Evolutionary conservation across 2,797 vertebrate species (phyloP), one percentile per base, ranked within the genome.

Genomic region (Propithecus deckenii): DNA sequence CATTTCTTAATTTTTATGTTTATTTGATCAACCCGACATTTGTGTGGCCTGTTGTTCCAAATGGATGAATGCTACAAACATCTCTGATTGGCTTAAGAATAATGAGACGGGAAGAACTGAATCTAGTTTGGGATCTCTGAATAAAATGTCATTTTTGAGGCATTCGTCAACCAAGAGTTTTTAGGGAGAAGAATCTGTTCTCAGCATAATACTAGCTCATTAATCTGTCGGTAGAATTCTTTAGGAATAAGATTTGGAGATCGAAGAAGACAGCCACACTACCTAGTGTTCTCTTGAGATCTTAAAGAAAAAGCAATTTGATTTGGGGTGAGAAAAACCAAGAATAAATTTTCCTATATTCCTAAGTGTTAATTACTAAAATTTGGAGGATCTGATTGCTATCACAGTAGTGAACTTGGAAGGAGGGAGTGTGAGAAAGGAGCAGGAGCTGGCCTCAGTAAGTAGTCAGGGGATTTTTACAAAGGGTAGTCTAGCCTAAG

Each of bases 1-100:
- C n/a, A n/a, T 81, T 86, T 72, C 67, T 72, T 25, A 78, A 18
- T 86, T 91, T 91, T 85, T 80, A 79, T 89, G 28, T 89, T 89
- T 63, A 71, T 69, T 95, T 14, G 14, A 89, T 76, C 23, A 78
- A 38, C 9, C 11, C 43, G 14, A 7, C 30, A 52, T 43, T 69
- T 84, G 12, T 72, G 48, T 94, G 32, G 10, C 65, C 76, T 84
- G 11, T 46, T 23, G 32, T 28, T 72, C 48, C 35, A 93, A 63
- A 83, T 48, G 20, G 9, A 87, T 22, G 7, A 25, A 76, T 46
- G 67, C 15, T 17, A 8, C 61, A 55, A 35, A 91, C 11, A 79
- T 46, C 67, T 74, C 15, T 50, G n/a, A 79, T 25, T 94, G 41
- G 9, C n/a, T 92, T 75, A 72, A 69, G 15, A 52, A 23, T 35